Conservation (phyloP, 2,888 invertebrate species). For the Drosophila nr. perissopoda region DNA sequence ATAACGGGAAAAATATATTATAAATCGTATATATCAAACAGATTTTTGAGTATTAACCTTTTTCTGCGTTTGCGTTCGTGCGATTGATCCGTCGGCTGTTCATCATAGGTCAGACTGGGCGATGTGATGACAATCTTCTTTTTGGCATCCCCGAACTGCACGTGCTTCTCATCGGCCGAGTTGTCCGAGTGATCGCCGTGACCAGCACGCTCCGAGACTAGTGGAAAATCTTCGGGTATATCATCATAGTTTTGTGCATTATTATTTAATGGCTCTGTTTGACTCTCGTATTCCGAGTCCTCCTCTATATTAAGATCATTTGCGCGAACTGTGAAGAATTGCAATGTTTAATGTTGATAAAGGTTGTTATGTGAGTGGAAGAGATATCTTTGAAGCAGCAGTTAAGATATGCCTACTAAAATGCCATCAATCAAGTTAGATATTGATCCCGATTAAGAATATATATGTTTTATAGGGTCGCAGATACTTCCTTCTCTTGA, state of each 20-base stretch:
- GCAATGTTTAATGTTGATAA: background rate
- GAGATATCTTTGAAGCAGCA: background rate
- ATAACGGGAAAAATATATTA: rapidly evolving
- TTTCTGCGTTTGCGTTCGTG: slow-evolving; percentile 86
- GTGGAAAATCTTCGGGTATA: slow-evolving; percentile 84
- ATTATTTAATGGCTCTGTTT: slow-evolving; percentile 78
- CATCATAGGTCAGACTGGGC: slow-evolving; percentile 82
- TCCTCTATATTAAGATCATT: slow-evolving; percentile 84
- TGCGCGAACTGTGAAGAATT: slow-evolving; percentile 77
- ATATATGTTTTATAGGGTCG: too few species aligned
- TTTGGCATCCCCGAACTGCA: slow-evolving; percentile 85
- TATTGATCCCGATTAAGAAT: too few species aligned
- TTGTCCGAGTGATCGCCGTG: slow-evolving; percentile 85
- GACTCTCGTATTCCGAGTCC: slow-evolving; percentile 83
- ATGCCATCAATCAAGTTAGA: too few species aligned
- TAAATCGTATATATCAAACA: background rate
- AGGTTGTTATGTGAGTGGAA: background rate
- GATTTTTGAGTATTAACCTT: slow-evolving; percentile 79
- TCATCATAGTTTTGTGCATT: slow-evolving; percentile 84
- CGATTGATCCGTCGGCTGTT: slow-evolving; percentile 83
- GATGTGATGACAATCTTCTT: slow-evolving; percentile 83
- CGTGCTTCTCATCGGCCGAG: slow-evolving; percentile 85
- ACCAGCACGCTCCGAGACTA: slow-evolving; percentile 85
- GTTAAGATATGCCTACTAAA: too few species aligned
- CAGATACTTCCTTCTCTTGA: too few species aligned